A percentile compares a stretch with the other conserved stretches of the same genome.
These are phyloP conservation scores for Xestia sexstrigata DNA, from an alignment of 2,888 invertebrate genomes.

Conservation along the genomic window DNA sequence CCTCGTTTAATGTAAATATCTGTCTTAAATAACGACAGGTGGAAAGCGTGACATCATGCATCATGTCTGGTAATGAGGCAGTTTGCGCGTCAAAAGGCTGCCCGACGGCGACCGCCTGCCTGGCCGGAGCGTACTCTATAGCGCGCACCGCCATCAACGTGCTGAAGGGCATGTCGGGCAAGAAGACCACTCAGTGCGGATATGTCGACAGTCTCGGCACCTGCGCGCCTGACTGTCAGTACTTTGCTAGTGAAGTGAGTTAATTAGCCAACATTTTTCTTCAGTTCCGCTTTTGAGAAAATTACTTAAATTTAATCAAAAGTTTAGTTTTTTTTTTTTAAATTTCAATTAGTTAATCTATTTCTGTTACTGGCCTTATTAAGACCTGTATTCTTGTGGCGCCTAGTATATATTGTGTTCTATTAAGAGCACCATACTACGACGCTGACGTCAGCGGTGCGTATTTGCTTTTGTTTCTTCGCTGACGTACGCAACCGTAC, in stretches of 20 bases:
- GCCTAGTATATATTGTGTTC: too few relatives aligned
- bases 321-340: too few relatives aligned
- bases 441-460: too few relatives aligned
- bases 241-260: slow-evolving; percentile 83
- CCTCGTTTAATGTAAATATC: too few relatives aligned
- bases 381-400: too few relatives aligned
- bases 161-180: slow-evolving; percentile 83
- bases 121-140: slow-evolving; percentile 85
- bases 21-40: slow-evolving; percentile 72
- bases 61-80: slow-evolving; percentile 83
- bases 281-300: too few relatives aligned
- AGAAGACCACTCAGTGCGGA: slow-evolving; percentile 80
- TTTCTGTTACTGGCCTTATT: too few relatives aligned
- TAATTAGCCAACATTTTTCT: neutral
- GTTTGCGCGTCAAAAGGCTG: slow-evolving; percentile 81
- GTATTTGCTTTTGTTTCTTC: too few relatives aligned
- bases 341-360: too few relatives aligned
- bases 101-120: slow-evolving; percentile 77
- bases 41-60: slow-evolving; percentile 85
- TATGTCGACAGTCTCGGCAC: slow-evolving; percentile 83
- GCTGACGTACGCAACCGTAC: too few relatives aligned
- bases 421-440: too few relatives aligned
- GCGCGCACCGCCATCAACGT: slow-evolving; percentile 85
- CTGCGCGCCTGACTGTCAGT: slow-evolving; percentile 85
- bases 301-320: too few relatives aligned